phyloP scores from a whole-genome alignment of 2,888 invertebrate species.

The Drosophila mulleri region DNA sequence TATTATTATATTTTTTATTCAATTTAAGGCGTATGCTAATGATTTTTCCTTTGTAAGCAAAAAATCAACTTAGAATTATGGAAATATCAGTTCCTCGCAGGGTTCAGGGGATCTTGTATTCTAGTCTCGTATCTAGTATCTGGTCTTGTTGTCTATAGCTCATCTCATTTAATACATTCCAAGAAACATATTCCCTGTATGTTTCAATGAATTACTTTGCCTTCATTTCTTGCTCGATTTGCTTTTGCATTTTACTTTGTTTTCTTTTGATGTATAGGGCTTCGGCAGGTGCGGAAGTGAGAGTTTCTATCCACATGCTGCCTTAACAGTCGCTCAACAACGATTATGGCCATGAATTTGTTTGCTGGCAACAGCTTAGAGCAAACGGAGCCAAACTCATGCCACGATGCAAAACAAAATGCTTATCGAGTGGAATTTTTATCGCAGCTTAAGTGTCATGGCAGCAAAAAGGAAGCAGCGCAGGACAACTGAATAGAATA shows the following conservation, averaged over 20 bases:
- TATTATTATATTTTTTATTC: too few species aligned
- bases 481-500: slow-evolving; percentile 29
- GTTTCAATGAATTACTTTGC: too few species aligned
- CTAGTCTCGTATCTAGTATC: too few species aligned
- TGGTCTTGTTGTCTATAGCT: too few species aligned
- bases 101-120: too few species aligned
- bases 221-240: too few species aligned
- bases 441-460: slow-evolving; percentile 81
- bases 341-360: slow-evolving; percentile 31
- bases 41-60: too few species aligned
- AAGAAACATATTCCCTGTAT: too few species aligned
- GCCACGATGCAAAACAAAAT: slow-evolving; percentile 66
- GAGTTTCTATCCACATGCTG: neutral
- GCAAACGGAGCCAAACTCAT: slow-evolving; percentile 23
- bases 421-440: slow-evolving; percentile 75
- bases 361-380: slow-evolving; percentile 50
- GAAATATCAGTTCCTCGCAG: too few species aligned
- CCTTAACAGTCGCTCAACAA: neutral
- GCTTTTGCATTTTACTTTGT: neutral
- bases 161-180: too few species aligned
- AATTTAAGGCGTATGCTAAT: too few species aligned
- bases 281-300: neutral
- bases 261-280: neutral
- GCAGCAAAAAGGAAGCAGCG: slow-evolving; percentile 68
- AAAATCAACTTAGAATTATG: too few species aligned